Percentiles rank a stretch among this genome's conserved stretches.
Conservation (phyloP, 2,888 invertebrate species). For the Drepanosiphum platanoidis region DNA sequence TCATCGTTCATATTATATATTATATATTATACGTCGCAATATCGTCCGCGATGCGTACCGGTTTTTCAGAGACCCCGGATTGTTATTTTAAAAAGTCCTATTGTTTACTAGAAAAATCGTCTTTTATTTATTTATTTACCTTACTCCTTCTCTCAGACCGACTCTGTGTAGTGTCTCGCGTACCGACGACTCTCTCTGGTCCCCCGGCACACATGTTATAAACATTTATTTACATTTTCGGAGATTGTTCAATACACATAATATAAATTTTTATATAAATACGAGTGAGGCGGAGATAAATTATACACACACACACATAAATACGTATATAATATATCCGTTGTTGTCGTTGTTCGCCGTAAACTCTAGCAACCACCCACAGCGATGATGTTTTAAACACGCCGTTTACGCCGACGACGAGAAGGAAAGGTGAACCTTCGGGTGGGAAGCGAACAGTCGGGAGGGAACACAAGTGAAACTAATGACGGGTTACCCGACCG, state of each 20-base stretch:
- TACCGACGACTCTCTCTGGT: not conserved
- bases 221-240: not conserved
- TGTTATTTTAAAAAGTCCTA: constrained; percentile 2
- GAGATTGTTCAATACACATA: not conserved
- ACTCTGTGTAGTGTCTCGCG: not conserved
- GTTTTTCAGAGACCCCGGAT: not conserved
- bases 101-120: not conserved
- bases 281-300: not conserved
- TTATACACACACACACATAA: too few relatives aligned
- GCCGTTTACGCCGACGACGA: not conserved
- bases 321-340: not conserved
- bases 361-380: constrained; percentile 24
- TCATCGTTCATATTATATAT: too few relatives aligned
- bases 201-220: not conserved
- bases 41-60: not conserved
- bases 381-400: constrained; percentile 25
- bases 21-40: too few relatives aligned
- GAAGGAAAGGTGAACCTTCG: not conserved
- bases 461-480: not conserved
- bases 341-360: not conserved
- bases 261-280: not conserved
- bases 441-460: not conserved
- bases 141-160: not conserved
- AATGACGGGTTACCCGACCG: not conserved
- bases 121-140: not conserved